Evolutionary conservation across 1,140 invertebrate species (phyloP).

Genomic region (Physella acuta): DNA sequence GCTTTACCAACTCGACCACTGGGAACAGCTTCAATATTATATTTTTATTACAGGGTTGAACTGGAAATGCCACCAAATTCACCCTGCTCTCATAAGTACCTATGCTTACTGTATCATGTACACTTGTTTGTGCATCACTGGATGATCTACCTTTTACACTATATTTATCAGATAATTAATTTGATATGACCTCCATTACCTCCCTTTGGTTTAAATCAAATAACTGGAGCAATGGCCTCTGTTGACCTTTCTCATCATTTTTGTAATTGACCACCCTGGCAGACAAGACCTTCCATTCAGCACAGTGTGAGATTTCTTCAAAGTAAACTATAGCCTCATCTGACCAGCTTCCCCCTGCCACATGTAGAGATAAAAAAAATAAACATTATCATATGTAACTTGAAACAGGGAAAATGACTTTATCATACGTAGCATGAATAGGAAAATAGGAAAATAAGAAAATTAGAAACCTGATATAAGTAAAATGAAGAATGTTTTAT

Average conservation of each 20-base stretch:
- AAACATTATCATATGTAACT: background rate
- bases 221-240: slow-evolving; percentile 28
- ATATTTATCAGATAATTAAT: too few species aligned
- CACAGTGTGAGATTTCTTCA: slow-evolving; percentile 70
- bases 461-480: background rate
- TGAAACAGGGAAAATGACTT: background rate
- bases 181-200: too few species aligned
- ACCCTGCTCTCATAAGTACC: too few species aligned
- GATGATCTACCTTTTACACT: too few species aligned
- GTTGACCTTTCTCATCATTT: background rate
- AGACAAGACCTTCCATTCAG: slow-evolving; percentile 70
- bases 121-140: too few species aligned
- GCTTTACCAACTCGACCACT: too few species aligned
- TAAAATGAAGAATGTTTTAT: background rate
- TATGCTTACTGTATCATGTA: too few species aligned
- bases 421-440: too few species aligned
- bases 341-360: slow-evolving; percentile 64
- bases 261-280: slow-evolving; percentile 59
- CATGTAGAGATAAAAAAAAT: background rate
- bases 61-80: too few species aligned
- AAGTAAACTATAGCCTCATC: slow-evolving; percentile 71
- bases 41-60: too few species aligned
- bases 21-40: too few species aligned
- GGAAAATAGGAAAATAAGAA: background rate
- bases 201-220: slow-evolving; percentile 20